phyloP scores from a whole-genome alignment of 2,888 invertebrate species.

The Yponomeuta cagnagella region DNA sequence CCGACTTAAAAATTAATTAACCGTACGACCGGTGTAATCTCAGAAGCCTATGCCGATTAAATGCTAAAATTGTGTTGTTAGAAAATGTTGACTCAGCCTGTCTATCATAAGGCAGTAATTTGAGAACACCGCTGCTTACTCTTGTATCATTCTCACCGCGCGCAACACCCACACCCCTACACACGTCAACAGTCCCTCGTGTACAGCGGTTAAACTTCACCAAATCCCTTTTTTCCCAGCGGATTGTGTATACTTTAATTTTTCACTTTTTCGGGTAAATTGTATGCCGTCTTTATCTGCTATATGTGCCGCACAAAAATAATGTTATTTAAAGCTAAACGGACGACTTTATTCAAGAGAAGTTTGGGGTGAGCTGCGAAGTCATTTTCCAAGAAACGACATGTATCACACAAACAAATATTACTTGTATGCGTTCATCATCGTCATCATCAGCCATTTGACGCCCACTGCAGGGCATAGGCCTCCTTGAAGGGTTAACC shows the following conservation, averaged over 20 bases:
- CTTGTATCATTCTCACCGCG: slow-evolving; percentile 39
- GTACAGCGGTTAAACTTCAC: slow-evolving; percentile 43
- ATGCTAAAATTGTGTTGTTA: slow-evolving; percentile 43
- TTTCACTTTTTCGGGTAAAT: slow-evolving; percentile 55
- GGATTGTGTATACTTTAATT: slow-evolving; percentile 51
- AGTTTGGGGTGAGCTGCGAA: slow-evolving; percentile 34
- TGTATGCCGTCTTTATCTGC: slow-evolving; percentile 61
- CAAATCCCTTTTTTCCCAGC: slow-evolving; percentile 47
- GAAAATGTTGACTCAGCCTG: slow-evolving; percentile 41
- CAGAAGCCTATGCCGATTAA: slow-evolving; percentile 57
- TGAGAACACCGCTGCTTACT: slow-evolving; percentile 32
- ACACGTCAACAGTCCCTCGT: slow-evolving; percentile 2
- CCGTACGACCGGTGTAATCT: slow-evolving; percentile 73
- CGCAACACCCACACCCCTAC: not conserved
- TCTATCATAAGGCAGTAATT: slow-evolving; percentile 40
- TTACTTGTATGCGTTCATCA: slow-evolving; percentile 27
- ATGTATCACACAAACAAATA: slow-evolving; percentile 28
- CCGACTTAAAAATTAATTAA: slow-evolving; percentile 76
- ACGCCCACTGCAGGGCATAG: no score
- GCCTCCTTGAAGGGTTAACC: no score
- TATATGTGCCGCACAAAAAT: slow-evolving; percentile 56
- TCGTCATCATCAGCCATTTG: no score
- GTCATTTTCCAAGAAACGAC: slow-evolving; percentile 28
- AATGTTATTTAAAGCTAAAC: slow-evolving; percentile 64
- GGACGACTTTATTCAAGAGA: slow-evolving; percentile 53